Evolutionary conservation across 64 coral and sea anemone species (phyloP), one percentile per base, ranked within the genome.

Genomic region (Stichodactyla mertensii): DNA sequence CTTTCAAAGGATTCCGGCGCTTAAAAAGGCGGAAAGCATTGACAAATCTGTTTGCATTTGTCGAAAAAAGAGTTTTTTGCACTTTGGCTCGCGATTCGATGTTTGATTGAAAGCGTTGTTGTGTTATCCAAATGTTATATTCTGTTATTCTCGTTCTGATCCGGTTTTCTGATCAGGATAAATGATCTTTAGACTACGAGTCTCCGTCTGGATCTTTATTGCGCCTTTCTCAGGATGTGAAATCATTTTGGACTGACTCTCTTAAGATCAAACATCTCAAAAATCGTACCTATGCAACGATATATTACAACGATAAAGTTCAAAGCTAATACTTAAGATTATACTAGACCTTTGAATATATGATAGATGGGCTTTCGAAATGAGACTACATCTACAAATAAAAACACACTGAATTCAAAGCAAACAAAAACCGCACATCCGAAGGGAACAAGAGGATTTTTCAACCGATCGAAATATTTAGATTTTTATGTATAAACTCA

Each of bases 1-100:
- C 23, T 31, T 74, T 74, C 69, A 74, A 74, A 74, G 69, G 69
- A 74, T 74, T 74, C 69, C 69, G 69, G 23, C 69, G 69, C 69
- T 74, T 74, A 74, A 28, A 74, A 9, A 74, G 27, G 69, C 22
- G 22, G 69, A 23, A 74, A 74, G 27, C 24, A n/a, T 27, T 74
- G 69, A 74, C 69, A 74, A 74, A 31, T 74, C 24, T 74, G 26
- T 74, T 74, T 74, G 69, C 69, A 31, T 74, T 74, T 74, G 69
- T 74, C 24, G 16, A 74, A 74, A 74, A 74, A 1, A 12, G 24
- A 31, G 24, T 36, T 74, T 74, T 66, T 74, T 27, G 69, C 69
- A 74, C 69, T 74, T 74, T 74, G 23, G 69, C 69, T 31, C 7
- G 24, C 69, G 24, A 74, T 74, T 74, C 69, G 4, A 74, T 74